Evolutionary conservation across 2,888 invertebrate species (phyloP).

Genomic region (Cryptocheilus praepositus): DNA sequence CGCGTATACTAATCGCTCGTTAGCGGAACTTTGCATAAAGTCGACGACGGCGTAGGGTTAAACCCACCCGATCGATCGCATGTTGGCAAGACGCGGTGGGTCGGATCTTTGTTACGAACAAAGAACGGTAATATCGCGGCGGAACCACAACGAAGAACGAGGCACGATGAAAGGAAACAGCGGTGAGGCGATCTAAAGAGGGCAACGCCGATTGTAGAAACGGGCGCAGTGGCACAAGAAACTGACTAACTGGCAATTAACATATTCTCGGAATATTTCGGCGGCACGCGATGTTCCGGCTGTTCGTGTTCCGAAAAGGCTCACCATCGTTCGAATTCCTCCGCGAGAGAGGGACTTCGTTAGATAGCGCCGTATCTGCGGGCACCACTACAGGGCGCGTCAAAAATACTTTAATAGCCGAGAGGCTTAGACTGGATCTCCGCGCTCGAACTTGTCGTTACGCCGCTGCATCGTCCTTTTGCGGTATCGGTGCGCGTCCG

Average conservation of each 20-base stretch:
- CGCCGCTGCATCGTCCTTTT: too few relatives aligned
- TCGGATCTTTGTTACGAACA: conserved; percentile 21
- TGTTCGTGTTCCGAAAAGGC: conserved; percentile 41
- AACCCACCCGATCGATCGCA: conserved; percentile 35
- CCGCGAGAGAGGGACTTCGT: conserved; percentile 28
- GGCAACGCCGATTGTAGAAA: conserved; percentile 48
- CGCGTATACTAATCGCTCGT: too few relatives aligned
- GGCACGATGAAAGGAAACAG: conserved; percentile 20
- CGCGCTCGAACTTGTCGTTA: too few relatives aligned
- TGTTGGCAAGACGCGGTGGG: conserved; percentile 27
- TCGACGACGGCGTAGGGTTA: conserved; percentile 19
- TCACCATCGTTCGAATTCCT: conserved; percentile 48
- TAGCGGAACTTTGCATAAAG: too few relatives aligned
- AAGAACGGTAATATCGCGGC: conserved; percentile 34
- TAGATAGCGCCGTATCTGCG: conserved; percentile 8
- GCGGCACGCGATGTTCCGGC: conserved; percentile 63
- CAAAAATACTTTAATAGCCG: background rate
- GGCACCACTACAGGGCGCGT: conserved; percentile 4
- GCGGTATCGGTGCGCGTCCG: too few relatives aligned
- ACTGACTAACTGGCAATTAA: conserved; percentile 62
- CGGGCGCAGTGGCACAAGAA: conserved; percentile 58
- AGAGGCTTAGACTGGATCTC: too few relatives aligned
- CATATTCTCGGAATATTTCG: conserved; percentile 67
- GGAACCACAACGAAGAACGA: conserved; percentile 36
- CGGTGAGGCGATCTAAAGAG: conserved; percentile 26